phyloP scores from a whole-genome alignment of 2,888 invertebrate species.

The Conistra vaccinii region DNA sequence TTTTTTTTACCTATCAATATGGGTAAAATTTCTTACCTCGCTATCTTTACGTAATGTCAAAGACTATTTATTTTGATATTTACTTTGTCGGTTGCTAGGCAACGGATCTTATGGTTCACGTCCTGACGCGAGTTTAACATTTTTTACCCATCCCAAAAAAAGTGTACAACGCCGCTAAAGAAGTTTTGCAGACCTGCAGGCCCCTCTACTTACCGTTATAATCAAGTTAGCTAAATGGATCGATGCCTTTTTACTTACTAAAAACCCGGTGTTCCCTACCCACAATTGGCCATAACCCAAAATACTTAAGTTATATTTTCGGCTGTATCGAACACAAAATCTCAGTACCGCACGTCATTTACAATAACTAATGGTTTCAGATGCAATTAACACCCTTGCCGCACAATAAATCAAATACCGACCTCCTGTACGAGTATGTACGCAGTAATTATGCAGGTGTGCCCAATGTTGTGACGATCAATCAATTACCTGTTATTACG shows the following conservation, averaged over 20 bases:
- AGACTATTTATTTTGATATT: too few relatives aligned
- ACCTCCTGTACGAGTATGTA: not conserved
- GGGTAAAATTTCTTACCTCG: too few relatives aligned
- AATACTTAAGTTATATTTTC: not conserved
- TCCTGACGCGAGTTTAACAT: too few relatives aligned
- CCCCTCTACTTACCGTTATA: not conserved
- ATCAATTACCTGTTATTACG: conserved; percentile 44
- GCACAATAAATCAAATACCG: conserved; percentile 27
- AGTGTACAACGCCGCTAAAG: too few relatives aligned
- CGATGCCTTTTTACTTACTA: too few relatives aligned
- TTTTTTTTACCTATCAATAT: too few relatives aligned
- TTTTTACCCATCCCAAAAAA: too few relatives aligned
- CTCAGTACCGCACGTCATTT: not conserved
- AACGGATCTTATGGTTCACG: too few relatives aligned
- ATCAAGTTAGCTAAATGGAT: not conserved
- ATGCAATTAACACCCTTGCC: conserved; percentile 28
- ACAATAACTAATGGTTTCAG: not conserved
- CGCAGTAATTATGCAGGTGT: conserved; percentile 43
- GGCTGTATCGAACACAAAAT: not conserved
- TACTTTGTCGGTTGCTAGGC: too few relatives aligned
- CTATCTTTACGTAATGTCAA: too few relatives aligned
- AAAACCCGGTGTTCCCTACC: too few relatives aligned
- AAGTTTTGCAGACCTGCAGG: not conserved
- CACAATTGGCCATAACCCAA: too few relatives aligned
- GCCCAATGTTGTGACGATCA: conserved; percentile 32